Evolutionary conservation across 2,113 vertebrate species (phyloP), one percentile per base, ranked within the genome.

Genomic region (Clarias magur): DNA sequence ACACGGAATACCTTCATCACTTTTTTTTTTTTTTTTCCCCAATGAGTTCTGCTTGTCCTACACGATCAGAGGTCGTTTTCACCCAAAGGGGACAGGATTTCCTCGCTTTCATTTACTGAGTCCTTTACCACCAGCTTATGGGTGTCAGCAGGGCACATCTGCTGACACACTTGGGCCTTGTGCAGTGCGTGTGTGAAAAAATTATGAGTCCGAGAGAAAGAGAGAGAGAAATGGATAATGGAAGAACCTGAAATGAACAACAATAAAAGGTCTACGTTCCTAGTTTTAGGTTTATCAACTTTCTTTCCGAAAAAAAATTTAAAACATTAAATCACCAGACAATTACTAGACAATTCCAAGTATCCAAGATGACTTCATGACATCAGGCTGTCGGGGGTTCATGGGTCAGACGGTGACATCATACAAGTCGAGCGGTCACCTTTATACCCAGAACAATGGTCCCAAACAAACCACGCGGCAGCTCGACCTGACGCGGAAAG

Each of bases 41-140:
- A 56, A 13, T 82, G 27, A n/a, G 16, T 48, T 60, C 62, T 65
- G 27, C 68, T 53, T 72, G 86, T 63, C 80, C 72, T 27, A 62
- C 42, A 78, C 25, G 48, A 76, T 25, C 23, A 85, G 80, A 87
- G 88, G 82, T 89, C 79, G 75, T 82, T 89, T n/a, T 70, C 7
- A 76, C 42, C 82, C 59, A 67, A 48, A 59, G 82, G 85, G 48
- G 81, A 89, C 68, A 63, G 34, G 63, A 79, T 9, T 15, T 70
- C 65, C 70, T 82, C 78, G 68, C 34, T 48, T 65, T 42, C 67
- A 34, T 63, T 67, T 17, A 65, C 60, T 42, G 76, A 87, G 30
- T 27, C 48, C 27, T 65, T 60, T 25, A 57, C 68, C 82, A 83
- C 34, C 63, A 83, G 80, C 34, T 21, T 54, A 67, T 67, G 70